These are phyloP conservation scores for Helicolenus hilgendorfi DNA, from an alignment of 2,797 vertebrate species.

Conservation along the genomic window DNA sequence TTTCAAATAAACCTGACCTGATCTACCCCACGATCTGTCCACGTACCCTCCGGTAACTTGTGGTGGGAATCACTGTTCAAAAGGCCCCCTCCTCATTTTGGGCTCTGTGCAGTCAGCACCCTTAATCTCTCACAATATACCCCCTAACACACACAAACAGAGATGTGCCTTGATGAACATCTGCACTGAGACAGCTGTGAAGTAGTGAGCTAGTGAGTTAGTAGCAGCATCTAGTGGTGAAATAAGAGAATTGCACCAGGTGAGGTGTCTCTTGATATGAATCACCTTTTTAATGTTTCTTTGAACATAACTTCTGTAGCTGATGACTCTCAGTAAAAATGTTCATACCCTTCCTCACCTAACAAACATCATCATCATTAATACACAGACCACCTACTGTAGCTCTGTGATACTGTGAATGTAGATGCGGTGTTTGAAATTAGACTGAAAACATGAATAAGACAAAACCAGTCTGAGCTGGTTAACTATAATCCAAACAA, in stretches of 20 bases:
- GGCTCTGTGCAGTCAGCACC: background rate
- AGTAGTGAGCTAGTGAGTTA: background rate
- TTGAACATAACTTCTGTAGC: background rate
- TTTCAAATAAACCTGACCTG: background rate
- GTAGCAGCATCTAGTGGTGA: conserved; percentile 73
- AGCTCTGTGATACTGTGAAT: background rate
- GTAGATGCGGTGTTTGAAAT: background rate
- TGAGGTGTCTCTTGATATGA: background rate
- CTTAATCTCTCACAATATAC: background rate
- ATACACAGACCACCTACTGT: background rate
- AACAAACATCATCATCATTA: background rate
- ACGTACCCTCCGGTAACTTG: background rate
- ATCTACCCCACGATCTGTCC: background rate
- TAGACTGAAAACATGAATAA: background rate
- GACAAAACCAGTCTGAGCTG: background rate
- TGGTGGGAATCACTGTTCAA: background rate
- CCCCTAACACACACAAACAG: background rate
- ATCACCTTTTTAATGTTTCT: background rate
- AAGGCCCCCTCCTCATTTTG: background rate
- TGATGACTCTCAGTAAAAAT: background rate
- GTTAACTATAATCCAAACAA: background rate
- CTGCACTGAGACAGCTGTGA: background rate
- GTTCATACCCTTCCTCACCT: background rate
- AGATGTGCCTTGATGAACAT: background rate
- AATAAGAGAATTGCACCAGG: conserved; percentile 2